Conservation (phyloP, 92 coral and sea anemone species). For the Heteractis magnifica region DNA sequence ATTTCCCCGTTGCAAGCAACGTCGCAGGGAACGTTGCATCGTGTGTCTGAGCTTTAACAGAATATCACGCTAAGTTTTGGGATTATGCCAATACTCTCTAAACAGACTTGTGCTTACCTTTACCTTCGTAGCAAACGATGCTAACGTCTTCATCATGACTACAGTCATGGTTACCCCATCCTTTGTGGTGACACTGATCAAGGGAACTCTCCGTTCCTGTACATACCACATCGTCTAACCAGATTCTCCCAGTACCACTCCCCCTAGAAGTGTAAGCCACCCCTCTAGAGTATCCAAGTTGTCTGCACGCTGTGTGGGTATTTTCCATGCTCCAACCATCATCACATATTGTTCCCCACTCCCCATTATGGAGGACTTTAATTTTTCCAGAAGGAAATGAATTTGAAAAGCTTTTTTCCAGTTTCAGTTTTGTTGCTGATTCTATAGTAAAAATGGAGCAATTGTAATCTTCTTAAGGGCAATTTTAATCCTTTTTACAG, state of each 20-base stretch:
- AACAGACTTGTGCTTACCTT: neutral
- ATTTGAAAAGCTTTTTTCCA: neutral
- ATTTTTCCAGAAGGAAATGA: neutral
- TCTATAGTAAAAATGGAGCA: neutral
- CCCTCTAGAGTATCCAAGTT: slow-evolving; percentile 11
- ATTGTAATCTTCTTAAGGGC: no score
- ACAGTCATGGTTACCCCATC: neutral
- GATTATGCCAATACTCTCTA: no score
- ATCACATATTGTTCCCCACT: slow-evolving; percentile 18
- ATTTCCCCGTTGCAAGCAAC: no score
- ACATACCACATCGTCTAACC: neutral
- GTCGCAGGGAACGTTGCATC: no score
- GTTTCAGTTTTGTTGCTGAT: neutral
- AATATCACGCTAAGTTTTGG: no score
- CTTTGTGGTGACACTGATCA: neutral
- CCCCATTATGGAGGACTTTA: neutral
- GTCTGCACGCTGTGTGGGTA: neutral
- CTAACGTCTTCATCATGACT: neutral
- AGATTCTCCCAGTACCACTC: neutral
- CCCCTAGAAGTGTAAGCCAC: neutral
- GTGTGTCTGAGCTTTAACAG: no score
- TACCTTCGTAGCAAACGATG: neutral
- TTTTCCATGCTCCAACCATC: slow-evolving; percentile 3
- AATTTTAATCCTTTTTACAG: no score
- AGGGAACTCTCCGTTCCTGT: neutral